Percentiles rank a stretch among this genome's conserved stretches.
phyloP scores from a whole-genome alignment of 1,140 invertebrate genomes.

The Magallana angulata region DNA sequence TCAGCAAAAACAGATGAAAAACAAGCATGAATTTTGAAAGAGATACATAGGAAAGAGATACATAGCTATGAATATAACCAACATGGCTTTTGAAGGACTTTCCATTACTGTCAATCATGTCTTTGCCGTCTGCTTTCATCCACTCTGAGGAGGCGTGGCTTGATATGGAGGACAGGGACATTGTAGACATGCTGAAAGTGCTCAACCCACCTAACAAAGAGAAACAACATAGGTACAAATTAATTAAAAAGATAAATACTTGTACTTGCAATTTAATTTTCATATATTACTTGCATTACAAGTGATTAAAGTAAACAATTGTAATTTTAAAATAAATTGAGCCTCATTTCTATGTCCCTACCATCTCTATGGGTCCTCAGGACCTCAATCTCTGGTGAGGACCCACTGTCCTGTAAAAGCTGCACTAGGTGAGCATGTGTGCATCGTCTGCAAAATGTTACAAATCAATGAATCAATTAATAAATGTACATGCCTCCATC shows the following conservation, averaged over 20 bases:
- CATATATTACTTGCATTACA: too few relatives aligned
- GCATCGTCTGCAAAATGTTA: constrained; percentile 65
- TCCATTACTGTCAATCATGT: constrained; percentile 67
- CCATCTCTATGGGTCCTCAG: constrained; percentile 56
- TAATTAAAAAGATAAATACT: too few relatives aligned
- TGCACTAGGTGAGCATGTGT: constrained; percentile 73
- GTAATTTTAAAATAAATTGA: too few relatives aligned
- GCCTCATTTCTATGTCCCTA: background rate
- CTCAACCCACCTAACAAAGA: background rate
- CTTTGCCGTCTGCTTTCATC: constrained; percentile 56
- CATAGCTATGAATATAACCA: background rate
- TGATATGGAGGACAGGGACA: constrained; percentile 65
- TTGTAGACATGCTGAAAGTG: constrained; percentile 46
- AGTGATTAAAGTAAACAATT: too few relatives aligned
- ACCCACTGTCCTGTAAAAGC: constrained; percentile 74
- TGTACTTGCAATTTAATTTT: too few relatives aligned
- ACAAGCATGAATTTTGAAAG: background rate
- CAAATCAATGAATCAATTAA: too few relatives aligned
- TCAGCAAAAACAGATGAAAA: background rate
- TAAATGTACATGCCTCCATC: too few relatives aligned
- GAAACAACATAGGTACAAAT: background rate
- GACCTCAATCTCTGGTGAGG: constrained; percentile 73
- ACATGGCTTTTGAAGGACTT: constrained; percentile 71
- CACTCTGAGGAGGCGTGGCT: constrained; percentile 69
- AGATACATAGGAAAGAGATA: background rate